These are phyloP conservation scores for Eupithecia dodoneata DNA, from an alignment of 2,888 invertebrate species.

Conservation along the genomic window DNA sequence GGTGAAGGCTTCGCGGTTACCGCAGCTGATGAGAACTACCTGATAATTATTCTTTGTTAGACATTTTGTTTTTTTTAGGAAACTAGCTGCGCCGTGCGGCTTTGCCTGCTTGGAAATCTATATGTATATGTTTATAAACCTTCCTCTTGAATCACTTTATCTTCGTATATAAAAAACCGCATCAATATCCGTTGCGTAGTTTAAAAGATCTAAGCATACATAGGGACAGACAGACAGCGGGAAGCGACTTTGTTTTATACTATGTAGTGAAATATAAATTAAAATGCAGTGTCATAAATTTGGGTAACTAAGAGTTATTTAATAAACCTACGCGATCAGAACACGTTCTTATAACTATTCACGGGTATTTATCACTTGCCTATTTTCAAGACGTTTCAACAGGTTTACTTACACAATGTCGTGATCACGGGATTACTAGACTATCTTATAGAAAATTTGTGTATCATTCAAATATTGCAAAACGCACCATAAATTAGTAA, in stretches of 20 bases:
- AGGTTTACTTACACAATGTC: background rate
- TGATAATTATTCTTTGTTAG: background rate
- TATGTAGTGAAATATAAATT: background rate
- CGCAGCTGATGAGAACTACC: constrained; percentile 26
- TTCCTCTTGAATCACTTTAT: too few species aligned
- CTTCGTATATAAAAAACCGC: too few species aligned
- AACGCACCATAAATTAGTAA: background rate
- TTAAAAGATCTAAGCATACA: too few species aligned
- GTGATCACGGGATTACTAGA: background rate
- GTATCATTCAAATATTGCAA: background rate
- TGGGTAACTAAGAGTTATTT: background rate
- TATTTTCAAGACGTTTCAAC: background rate
- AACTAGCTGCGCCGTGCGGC: too few species aligned
- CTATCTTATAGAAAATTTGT: background rate
- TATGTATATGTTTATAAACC: too few species aligned
- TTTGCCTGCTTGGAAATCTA: too few species aligned
- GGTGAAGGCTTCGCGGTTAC: constrained; percentile 69
- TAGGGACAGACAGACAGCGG: too few species aligned
- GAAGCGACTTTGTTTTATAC: too few species aligned
- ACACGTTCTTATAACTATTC: background rate
- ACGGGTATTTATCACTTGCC: background rate
- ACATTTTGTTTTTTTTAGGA: background rate
- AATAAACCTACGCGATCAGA: background rate
- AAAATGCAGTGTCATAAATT: background rate
- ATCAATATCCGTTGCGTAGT: too few species aligned